Evolutionary conservation across 2,113 vertebrate genomes (phyloP), one percentile per base, ranked within the genome.

Genomic region (Prunella himalayana): DNA sequence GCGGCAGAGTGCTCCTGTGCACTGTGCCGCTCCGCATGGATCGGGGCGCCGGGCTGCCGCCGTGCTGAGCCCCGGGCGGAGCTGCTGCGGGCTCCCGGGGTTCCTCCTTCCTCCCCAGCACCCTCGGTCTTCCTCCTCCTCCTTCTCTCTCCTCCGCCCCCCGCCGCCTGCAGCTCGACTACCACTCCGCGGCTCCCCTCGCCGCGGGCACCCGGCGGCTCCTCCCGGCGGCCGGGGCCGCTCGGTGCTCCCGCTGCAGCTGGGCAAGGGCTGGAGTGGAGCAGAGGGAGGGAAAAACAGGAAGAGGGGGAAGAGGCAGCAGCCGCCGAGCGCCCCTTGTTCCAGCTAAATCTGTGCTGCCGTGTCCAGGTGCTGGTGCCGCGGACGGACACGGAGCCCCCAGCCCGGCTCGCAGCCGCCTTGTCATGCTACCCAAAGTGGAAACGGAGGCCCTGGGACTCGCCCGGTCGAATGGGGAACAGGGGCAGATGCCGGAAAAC

Each of bases 381-480:
- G 98, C 97, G 96, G 97, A 98, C 97, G 94, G 97, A 97, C 98
- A 96, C 97, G 96, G 97, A 98, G 95, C 91, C 97, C 96, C 95
- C 96, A 92, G 92, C 98, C 97, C 96, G 97, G 97, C 98, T 96
- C 97, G 98, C 97, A 90, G 98, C 98, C 99, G 98, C 98, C 97
- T 90, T 89, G 99, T 98, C 99, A 99, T 99, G 99, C 99, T 99
- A 97, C 99, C 99, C 96, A 99, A 99, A 99, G 98, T 98, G 98
- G 99, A 99, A 97, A 98, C 99, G 95, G 99, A 99, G 98, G 98
- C 99, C 91, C 97, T 99, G 95, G 99, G 99, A 98, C 98, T 99
- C 97, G 97, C 98, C 97, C 98, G 99, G 96, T 98, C 99, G 98
- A 99, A 99, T 99, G 99, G 99, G 96, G 99, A 99, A 97, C 99